Conservation (phyloP, 1,140 invertebrate species). For the Archivesica marissinica region DNA sequence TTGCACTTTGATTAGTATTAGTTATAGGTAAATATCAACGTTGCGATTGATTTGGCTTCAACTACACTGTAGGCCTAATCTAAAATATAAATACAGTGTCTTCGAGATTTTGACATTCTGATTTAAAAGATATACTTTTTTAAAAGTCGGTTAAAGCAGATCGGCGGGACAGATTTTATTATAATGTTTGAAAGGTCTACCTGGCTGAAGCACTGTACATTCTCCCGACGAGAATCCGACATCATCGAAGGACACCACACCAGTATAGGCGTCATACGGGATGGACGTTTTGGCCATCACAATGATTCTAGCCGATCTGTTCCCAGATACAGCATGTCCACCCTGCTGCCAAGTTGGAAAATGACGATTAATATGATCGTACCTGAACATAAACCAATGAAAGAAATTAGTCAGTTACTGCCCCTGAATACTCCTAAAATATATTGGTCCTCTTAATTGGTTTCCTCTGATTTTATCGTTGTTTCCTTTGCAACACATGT, state of each 20-base stretch:
- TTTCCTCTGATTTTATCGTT: not conserved
- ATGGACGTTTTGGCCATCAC: constrained; percentile 19
- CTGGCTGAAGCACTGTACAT: not conserved
- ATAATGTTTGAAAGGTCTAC: constrained; percentile 6
- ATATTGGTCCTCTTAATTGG: not conserved
- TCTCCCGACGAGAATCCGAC: not conserved
- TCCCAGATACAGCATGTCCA: not conserved
- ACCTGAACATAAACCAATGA: not conserved
- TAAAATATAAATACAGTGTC: no score
- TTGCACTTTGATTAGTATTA: no score
- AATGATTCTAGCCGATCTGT: not conserved
- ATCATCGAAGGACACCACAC: constrained; percentile 33
- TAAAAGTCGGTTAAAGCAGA: no score
- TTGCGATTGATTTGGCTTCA: no score
- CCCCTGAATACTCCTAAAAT: not conserved
- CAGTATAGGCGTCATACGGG: constrained; percentile 2
- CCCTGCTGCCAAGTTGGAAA: not conserved
- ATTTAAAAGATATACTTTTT: no score
- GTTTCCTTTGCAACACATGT: no score
- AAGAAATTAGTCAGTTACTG: no score
- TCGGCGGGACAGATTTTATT: no score
- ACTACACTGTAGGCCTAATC: no score
- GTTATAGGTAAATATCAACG: no score
- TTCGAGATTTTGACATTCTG: no score
- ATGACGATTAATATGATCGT: constrained; percentile 14